A percentile compares a stretch with the other conserved stretches of the same genome.
phyloP scores from a whole-genome alignment of 1,140 invertebrate species.

The Caenorhabditis tropicalis region DNA sequence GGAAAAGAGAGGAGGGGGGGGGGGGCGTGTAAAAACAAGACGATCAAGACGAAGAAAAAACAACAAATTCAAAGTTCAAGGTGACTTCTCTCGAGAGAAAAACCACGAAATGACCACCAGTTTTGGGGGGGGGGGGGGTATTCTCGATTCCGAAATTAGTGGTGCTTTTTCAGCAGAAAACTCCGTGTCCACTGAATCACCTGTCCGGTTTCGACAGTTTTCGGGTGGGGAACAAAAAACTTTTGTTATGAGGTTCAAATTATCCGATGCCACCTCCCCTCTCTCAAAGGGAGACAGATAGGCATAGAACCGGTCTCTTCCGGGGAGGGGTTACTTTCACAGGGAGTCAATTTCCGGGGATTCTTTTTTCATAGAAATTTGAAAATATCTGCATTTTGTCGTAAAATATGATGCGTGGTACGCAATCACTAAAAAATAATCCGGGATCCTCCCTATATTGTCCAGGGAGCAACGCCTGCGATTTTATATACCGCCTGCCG shows the following conservation, averaged over 20 bases:
- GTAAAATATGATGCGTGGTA: too few species aligned
- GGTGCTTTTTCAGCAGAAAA: background rate
- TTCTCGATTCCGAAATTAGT: background rate
- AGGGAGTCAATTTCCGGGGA: background rate
- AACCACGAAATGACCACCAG: background rate
- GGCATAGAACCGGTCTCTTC: background rate
- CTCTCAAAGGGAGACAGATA: background rate
- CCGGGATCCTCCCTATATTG: too few species aligned
- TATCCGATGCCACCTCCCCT: too few species aligned
- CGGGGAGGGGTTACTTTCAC: background rate
- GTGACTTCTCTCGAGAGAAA: too few species aligned
- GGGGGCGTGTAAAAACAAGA: background rate
- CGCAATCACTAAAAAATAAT: too few species aligned
- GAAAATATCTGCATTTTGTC: too few species aligned
- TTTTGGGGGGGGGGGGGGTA: background rate
- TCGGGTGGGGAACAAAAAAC: background rate
- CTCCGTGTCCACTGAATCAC: background rate
- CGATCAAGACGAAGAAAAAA: background rate
- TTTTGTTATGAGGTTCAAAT: background rate
- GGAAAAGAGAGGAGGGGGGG: too few species aligned
- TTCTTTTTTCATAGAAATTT: too few species aligned
- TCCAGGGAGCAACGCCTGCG: too few species aligned
- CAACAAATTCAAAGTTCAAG: slow-evolving; percentile 24
- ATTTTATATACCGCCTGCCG: too few species aligned
- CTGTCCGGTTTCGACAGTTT: background rate